phyloP scores from a whole-genome alignment of 2,113 vertebrate genomes.

The Dicaeum eximium region DNA sequence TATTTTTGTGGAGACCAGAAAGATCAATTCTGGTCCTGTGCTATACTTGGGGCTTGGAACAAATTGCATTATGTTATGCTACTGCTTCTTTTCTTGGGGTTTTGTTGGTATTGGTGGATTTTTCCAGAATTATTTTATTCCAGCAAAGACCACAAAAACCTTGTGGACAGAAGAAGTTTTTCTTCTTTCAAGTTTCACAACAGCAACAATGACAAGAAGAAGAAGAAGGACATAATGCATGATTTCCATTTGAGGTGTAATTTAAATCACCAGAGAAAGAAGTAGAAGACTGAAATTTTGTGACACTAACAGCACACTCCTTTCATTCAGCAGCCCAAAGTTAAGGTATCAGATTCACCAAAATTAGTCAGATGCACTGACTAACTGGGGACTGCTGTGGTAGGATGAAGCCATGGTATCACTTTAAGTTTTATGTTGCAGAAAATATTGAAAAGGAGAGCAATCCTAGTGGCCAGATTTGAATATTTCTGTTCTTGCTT shows the following conservation, averaged over 20 bases:
- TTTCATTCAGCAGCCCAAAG: neutral
- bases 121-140: neutral
- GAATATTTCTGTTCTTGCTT: neutral
- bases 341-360: neutral
- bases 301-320: neutral
- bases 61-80: neutral
- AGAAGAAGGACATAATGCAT: no score
- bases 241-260: neutral
- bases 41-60: neutral
- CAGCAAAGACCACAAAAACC: neutral
- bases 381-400: accelerated
- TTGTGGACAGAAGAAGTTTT: neutral
- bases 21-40: neutral
- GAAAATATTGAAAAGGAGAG: neutral
- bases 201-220: neutral
- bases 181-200: neutral
- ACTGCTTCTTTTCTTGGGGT: neutral
- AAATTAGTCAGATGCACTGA: neutral
- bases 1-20: neutral
- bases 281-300: neutral
- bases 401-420: neutral
- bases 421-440: neutral
- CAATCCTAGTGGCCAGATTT: neutral
- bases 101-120: neutral
- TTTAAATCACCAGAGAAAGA: neutral